Evolutionary conservation across 1,140 invertebrate genomes (phyloP), one percentile per base, ranked within the genome.

Genomic region (Alviniconcha marisindica): DNA sequence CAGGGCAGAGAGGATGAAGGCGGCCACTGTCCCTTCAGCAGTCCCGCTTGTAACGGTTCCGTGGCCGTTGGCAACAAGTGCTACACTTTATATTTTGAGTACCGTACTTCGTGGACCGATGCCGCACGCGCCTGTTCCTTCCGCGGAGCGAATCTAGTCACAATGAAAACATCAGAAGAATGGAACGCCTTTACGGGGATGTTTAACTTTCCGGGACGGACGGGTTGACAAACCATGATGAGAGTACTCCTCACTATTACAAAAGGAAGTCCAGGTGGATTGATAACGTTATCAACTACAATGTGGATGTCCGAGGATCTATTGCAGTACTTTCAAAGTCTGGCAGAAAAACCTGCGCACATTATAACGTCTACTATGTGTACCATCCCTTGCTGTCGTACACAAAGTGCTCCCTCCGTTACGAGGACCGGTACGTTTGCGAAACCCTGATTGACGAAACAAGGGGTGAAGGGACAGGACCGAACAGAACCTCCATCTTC

Each of bases 1-100:
- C 33, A 18, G 0, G 77, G 77, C 10, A 31, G 51, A 1, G 77
- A 78, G 54, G 77, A 78, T n/a, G 77, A 78, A 33, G 77, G 77
- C 4, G 21, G 42, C 28, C 77, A 78, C 33, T 78, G 77, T 56
- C 48, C 48, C 2, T 78, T 78, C 54, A 78, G 77, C 77, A 60
- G 31, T 60, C 44, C 15, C 24, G 77, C 51, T 24, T 78, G 77
- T 24, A 63, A 78, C 12, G 77, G 77, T 2, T 56, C 28, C 21
- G 36, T 78, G 1, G 77, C 54, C 28, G 77, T 63, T 28, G 28
- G 54, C 36, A 40, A 78, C 77, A 78, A 78, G 21, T 78, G 77
- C 31, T 78, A 78, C 33, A 2, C 31, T 33, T 1, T 40, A 18
- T 24, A 77, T 33, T 12, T 7, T 28, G 28, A 66, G 18, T 4